Conservation (phyloP, 2,888 invertebrate species). For the Drosophila setosimentum region DNA sequence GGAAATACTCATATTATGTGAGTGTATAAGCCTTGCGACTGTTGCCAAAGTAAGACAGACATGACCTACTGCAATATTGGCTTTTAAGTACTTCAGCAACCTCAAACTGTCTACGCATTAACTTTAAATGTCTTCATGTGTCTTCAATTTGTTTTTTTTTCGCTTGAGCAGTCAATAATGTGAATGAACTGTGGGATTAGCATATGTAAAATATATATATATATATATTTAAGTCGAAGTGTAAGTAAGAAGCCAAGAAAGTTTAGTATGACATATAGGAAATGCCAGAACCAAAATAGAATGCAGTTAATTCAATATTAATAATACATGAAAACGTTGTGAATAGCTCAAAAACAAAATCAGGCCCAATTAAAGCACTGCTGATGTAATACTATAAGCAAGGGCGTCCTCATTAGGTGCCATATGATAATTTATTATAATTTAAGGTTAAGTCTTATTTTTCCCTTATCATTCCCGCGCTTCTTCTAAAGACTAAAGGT, state of each 20-base stretch:
- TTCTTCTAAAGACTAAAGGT: not conserved
- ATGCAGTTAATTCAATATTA: slow-evolving; percentile 6
- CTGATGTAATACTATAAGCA: slow-evolving; percentile 24
- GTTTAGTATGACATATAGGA: slow-evolving; percentile 24
- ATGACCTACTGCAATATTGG: slow-evolving; percentile 60
- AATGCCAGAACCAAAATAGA: slow-evolving; percentile 18
- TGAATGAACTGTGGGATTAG: slow-evolving; percentile 32
- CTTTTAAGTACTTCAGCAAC: slow-evolving; percentile 48
- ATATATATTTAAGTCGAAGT: not conserved
- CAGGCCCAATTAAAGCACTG: slow-evolving; percentile 28
- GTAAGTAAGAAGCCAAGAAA: slow-evolving; percentile 40
- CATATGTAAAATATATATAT: not conserved
- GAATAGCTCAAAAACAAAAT: not conserved
- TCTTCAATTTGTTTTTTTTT: slow-evolving; percentile 19
- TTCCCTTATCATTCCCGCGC: not conserved
- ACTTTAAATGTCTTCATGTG: slow-evolving; percentile 31
- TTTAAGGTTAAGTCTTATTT: too few relatives aligned
- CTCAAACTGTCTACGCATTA: slow-evolving; percentile 47
- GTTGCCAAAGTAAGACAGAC: slow-evolving; percentile 36
- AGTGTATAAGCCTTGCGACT: slow-evolving; percentile 31
- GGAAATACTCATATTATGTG: not conserved
- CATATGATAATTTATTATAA: too few relatives aligned
- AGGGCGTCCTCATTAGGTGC: not conserved
- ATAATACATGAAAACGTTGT: slow-evolving; percentile 6
- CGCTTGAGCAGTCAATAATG: slow-evolving; percentile 45